Evolutionary conservation across 1,140 invertebrate genomes (phyloP), one percentile per base, ranked within the genome.

Genomic region (Bathynomus jamesi): DNA sequence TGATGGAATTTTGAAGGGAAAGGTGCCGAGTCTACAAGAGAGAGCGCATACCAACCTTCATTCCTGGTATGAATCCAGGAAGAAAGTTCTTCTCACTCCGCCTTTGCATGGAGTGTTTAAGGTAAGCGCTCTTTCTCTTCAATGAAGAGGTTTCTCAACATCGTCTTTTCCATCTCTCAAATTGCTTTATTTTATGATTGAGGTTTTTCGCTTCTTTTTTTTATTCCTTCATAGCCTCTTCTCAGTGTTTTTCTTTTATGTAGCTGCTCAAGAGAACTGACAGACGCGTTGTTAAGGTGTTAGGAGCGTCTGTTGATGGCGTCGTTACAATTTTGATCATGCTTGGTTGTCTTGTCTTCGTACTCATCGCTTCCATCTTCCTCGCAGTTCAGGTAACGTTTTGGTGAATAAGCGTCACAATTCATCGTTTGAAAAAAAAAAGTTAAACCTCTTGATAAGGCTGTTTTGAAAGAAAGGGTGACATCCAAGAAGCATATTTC

Each of bases 331-430:
- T 73, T 25, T 66, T 70, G 4, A 32, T 76, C 21, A 76, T 76
- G n/a, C 61, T 76, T 7, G 65, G 67, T n/a, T 68, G 68, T 31
- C 70, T 75, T 61, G 30, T 71, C 17, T 84, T 85, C 73, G 82
- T 82, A 0, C 80, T 83, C 67, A 83, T 84, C 28, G 79, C 82
- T 24, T 81, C 85, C 25, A 83, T 87, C 70, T 87, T 89, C 70
- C 84, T 89, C 76, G 83, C 85, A 28, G 83, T 89, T 72, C 87
- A 88, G 80, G 87, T 88, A 76, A 76, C 79, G n/a, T 46, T 25
- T 24, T 27, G 61, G 46, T 53, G 46, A 13, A 11, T 13, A 13
- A 13, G 11, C 11, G 11, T 53, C 46, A 21, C 46, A 53, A 11
- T 53, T 53, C 11, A 13, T 21, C 46, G 11, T 53, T 53, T 53